phyloP scores from a whole-genome alignment of 1,140 invertebrate genomes.

The Oryctes rhinoceros region DNA sequence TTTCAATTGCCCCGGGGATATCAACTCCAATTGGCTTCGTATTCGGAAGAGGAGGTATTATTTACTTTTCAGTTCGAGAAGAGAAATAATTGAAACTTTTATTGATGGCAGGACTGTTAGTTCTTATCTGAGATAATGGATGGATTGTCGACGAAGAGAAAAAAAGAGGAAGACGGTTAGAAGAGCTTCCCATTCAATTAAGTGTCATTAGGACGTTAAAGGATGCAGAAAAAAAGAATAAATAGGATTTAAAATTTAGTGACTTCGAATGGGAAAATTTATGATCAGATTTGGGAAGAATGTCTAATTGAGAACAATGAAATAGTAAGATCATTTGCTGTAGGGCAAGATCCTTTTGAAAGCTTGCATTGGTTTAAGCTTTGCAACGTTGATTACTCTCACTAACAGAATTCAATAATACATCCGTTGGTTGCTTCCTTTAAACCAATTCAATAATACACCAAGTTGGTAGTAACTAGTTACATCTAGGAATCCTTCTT shows the following conservation, averaged over 20 bases:
- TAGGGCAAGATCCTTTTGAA: no score
- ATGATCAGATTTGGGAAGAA: no score
- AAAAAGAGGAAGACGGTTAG: neutral
- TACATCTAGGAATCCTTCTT: no score
- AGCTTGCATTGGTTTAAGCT: no score
- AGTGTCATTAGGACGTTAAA: conserved; percentile 20
- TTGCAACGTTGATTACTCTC: no score
- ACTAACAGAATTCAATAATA: no score
- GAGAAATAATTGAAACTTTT: conserved; percentile 32
- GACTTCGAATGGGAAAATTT: conserved; percentile 3
- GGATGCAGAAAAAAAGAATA: conserved; percentile 26
- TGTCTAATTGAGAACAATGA: no score
- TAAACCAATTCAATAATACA: no score
- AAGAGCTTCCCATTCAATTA: conserved; percentile 19
- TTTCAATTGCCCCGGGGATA: conserved; percentile 19
- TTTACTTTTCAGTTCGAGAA: conserved; percentile 29
- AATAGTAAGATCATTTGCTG: no score
- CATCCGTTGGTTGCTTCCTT: no score
- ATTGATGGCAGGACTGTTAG: neutral
- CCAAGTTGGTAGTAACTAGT: no score
- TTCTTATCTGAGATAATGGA: conserved; percentile 33
- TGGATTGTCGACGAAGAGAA: conserved; percentile 19
- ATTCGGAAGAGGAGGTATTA: conserved; percentile 17
- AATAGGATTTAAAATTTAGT: conserved; percentile 8
- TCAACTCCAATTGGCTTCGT: neutral